These are phyloP conservation scores for Peromyscus polionotus DNA, from an alignment of 2,113 vertebrate genomes.

Conservation along the genomic window DNA sequence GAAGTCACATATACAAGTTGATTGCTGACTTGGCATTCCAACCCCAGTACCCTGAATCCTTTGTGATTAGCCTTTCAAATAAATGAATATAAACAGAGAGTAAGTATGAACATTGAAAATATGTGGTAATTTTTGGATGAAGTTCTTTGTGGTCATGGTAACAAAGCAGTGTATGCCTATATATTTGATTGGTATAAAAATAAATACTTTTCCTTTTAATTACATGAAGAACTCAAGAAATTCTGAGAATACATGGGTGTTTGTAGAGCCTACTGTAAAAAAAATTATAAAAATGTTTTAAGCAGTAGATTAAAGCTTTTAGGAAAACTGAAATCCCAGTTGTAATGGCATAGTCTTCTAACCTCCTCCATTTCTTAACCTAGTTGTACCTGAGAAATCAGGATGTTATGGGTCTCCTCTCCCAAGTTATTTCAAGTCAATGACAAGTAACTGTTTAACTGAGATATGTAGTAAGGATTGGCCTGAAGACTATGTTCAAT, in stretches of 20 bases:
- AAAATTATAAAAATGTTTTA: not conserved
- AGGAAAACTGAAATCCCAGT: not conserved
- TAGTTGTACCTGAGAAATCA: not conserved
- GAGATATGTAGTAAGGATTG: not conserved
- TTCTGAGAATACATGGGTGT: not conserved
- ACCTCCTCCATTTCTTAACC: not conserved
- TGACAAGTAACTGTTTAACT: not conserved
- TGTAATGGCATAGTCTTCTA: not conserved
- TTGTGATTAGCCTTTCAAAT: not conserved
- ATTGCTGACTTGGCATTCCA: constrained; percentile 3
- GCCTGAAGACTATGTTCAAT: not conserved
- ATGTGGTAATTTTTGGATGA: not conserved
- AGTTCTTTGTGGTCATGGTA: not conserved
- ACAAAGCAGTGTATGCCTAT: constrained; percentile 3
- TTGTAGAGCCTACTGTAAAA: not conserved
- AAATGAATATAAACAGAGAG: constrained; percentile 10
- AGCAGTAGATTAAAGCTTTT: not conserved
- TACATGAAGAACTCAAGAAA: not conserved
- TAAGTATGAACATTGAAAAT: not conserved
- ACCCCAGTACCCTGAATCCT: not conserved
- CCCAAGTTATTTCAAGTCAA: constrained; percentile 13
- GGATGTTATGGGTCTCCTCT: not conserved
- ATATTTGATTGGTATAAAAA: constrained; percentile 40
- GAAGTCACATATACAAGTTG: not conserved
- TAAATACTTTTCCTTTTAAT: not conserved